Evolutionary conservation across 2,797 vertebrate genomes (phyloP), one percentile per base, ranked within the genome.

Genomic region (Phaenicophaeus curvirostris): DNA sequence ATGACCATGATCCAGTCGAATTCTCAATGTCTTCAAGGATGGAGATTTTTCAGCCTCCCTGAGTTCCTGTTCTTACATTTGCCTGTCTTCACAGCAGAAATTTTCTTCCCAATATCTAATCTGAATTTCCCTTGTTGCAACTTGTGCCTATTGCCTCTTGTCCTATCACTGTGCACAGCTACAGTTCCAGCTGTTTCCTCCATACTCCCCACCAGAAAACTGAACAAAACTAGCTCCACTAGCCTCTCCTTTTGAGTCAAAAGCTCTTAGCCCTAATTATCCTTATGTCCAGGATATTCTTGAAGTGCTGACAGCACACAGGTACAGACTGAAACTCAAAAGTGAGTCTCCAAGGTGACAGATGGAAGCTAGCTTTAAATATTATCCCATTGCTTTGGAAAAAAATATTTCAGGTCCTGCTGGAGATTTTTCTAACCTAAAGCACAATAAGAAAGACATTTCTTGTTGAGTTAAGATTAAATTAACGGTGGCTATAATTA

Each of bases 1-100:
- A 41, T 0, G 6, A 27, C 19, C 15, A n/a, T 81, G 50, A 44
- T 83, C n/a, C 30, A 4, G 0, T 5, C 50, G n/a, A 61, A 44
- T n/a, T 76, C 39, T 79, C 39, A 55, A 0, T 23, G 37, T 42
- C 63, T 61, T 74, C 61, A 72, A 67, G 23, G 25, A 74, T 10
- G 5, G 28, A 83, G 31, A 83, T 66, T 69, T 73, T 67, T 87
- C 35, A 85, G 37, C 21, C 3, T 74, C 10, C 31, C 54, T 80
- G 39, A 3, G 8, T 8, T 80, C 16, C 28, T 67, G 4, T 42
- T 74, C 18, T 30, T 17, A 37, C 8, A 17, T 41, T 42, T 51
- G 33, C 15, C 19, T 42, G 28, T 41, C 44, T 24, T 77, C 30
- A 62, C 3, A 44, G 3, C 7, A 5, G 48, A 80, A 54, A 23